These are phyloP conservation scores for Aporophyla nigra DNA, from an alignment of 2,888 invertebrate species.

Conservation along the genomic window DNA sequence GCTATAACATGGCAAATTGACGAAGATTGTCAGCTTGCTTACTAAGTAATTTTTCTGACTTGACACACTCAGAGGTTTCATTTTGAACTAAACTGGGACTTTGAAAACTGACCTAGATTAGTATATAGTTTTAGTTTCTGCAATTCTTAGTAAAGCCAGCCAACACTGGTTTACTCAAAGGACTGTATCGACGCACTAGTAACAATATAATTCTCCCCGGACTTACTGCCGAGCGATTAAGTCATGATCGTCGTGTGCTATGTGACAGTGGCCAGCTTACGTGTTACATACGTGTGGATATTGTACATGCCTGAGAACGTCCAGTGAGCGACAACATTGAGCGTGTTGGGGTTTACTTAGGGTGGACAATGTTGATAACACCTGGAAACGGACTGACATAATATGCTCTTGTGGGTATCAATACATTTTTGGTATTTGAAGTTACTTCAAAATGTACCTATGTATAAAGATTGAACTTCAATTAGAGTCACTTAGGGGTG, in stretches of 20 bases:
- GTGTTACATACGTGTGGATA: background rate
- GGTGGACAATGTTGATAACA: background rate
- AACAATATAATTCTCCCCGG: constrained; percentile 4
- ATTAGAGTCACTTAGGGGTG: background rate
- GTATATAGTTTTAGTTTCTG: background rate
- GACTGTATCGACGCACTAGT: constrained; percentile 2
- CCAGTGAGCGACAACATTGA: background rate
- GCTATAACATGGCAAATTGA: background rate
- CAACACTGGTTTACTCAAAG: background rate
- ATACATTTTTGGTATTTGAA: background rate
- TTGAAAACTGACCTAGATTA: background rate
- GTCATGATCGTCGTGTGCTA: constrained; percentile 1
- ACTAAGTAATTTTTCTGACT: background rate
- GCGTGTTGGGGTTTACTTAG: background rate
- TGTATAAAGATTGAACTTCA: background rate
- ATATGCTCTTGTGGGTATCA: background rate
- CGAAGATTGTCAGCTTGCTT: background rate
- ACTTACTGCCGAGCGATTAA: constrained; percentile 25
- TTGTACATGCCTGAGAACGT: background rate
- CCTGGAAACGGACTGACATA: too few relatives aligned
- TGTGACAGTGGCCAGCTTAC: background rate
- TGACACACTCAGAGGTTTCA: background rate
- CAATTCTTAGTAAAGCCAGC: background rate
- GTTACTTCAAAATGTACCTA: background rate
- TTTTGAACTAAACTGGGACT: background rate